Evolutionary conservation across 2,888 invertebrate species (phyloP).

Genomic region (Lepidochitona cinerea): DNA sequence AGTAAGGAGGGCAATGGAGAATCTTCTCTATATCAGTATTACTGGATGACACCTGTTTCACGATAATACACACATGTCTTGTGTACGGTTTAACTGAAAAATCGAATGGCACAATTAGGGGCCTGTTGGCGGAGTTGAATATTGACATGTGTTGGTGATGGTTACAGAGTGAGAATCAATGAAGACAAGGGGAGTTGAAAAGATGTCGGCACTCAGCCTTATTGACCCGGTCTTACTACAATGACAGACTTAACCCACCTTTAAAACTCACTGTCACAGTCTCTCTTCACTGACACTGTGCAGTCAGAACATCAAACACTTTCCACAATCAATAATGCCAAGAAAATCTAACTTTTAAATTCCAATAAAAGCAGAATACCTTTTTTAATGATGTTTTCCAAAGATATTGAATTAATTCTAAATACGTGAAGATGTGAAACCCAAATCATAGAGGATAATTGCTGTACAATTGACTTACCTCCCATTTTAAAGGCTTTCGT

Average conservation of each 20-base stretch:
- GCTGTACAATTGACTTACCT: no score
- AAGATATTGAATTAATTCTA: no score
- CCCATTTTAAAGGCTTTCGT: no score
- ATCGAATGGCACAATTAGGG: conserved; percentile 3
- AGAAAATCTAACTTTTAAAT: neutral
- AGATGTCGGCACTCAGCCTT: neutral
- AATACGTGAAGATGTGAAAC: no score
- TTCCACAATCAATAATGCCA: neutral
- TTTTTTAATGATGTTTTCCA: no score
- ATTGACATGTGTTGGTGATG: conserved; percentile 3
- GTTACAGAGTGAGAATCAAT: conserved; percentile 6
- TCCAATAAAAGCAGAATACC: no score
- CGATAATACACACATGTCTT: neutral
- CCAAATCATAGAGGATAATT: no score
- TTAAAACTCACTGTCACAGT: neutral
- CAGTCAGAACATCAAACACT: neutral
- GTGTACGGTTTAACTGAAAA: neutral
- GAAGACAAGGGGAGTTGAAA: neutral
- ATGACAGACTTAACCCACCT: neutral
- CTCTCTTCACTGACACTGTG: neutral
- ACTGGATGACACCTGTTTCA: neutral
- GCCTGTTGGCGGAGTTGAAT: neutral
- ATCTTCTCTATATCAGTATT: no score
- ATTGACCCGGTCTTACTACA: neutral
- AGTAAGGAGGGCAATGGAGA: neutral